Evolutionary conservation across 2,797 vertebrate genomes (phyloP), one percentile per base, ranked within the genome.

Genomic region (Babyrousa celebensis): DNA sequence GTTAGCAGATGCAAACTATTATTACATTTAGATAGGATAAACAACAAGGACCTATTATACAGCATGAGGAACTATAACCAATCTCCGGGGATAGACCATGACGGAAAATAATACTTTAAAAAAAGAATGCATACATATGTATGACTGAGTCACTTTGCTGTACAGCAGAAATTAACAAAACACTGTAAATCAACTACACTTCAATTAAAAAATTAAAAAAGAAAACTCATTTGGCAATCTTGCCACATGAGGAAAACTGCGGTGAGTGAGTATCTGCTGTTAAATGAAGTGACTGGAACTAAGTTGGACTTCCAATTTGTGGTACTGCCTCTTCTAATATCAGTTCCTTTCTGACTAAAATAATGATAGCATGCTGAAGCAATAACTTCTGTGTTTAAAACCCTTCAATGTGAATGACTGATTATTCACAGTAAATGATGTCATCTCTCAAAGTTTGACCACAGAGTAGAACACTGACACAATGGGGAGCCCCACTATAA

Each of bases 311-410:
- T 96, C 78, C 60, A 89, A 96, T 80, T 15, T 88, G 32, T 18
- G 21, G 1, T 63, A 80, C 0, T 95, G 92, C 48, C 87, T 96
- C 85, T 96, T 86, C 65, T 96, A 96, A 87, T 84, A 93, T 40
- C 88, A 95, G 82, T 87, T 96, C 58, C 71, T 82, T 40, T 79
- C 78, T 97, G 96, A 92, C 90, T 74, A 48, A 52, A 95, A 90
- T 92, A 94, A 17, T 91, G 60, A 94, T 58, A 96, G 96, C 79
- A 90, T 92, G 84, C 70, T 77, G 71, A 87, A 86, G 70, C 92
- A 97, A 62, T 71, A 68, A 93, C 83, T 62, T 97, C 77, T 93
- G 65, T 96, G 90, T 65, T 97, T 96, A 97, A 97, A 97, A 97
- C 74, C 93, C 85, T 90, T 94, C 82, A 67, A 75, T 0, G 25